phyloP scores from a whole-genome alignment of 1,140 invertebrate genomes.

The Idris sp. region DNA sequence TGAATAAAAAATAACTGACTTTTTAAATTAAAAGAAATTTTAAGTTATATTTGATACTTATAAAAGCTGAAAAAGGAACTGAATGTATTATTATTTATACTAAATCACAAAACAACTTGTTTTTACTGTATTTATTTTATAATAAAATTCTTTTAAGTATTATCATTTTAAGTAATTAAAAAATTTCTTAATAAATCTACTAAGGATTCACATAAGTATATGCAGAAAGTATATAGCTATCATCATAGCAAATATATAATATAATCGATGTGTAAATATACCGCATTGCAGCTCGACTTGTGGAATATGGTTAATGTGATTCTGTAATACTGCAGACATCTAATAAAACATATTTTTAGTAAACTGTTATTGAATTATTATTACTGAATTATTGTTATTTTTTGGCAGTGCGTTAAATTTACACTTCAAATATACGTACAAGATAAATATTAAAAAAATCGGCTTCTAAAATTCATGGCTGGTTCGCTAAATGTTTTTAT shows the following conservation, averaged over 20 bases:
- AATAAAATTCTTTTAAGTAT: conserved; percentile 42
- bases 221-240: conserved; percentile 30
- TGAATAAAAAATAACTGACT: no score
- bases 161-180: no score
- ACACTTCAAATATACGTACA: conserved; percentile 6
- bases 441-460: conserved; percentile 47
- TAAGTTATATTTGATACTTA: no score
- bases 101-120: no score
- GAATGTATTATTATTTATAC: no score
- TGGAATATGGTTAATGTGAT: conserved; percentile 18
- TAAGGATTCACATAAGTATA: conserved; percentile 24
- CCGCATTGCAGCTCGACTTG: conserved; percentile 12
- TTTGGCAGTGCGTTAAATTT: conserved; percentile 8
- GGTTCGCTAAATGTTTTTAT: conserved; percentile 27
- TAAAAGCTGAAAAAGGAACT: no score
- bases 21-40: no score
- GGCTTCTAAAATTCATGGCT: conserved; percentile 18
- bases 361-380: no score
- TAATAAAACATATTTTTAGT: no score
- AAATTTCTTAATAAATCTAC: no score
- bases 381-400: no score
- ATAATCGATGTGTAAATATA: conserved; percentile 19
- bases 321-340: conserved; percentile 42
- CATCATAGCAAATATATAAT: conserved; percentile 19
- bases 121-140: conserved; percentile 32